Conservation (phyloP, 2,797 vertebrate species). For the Pyrocephalus nanus region DNA sequence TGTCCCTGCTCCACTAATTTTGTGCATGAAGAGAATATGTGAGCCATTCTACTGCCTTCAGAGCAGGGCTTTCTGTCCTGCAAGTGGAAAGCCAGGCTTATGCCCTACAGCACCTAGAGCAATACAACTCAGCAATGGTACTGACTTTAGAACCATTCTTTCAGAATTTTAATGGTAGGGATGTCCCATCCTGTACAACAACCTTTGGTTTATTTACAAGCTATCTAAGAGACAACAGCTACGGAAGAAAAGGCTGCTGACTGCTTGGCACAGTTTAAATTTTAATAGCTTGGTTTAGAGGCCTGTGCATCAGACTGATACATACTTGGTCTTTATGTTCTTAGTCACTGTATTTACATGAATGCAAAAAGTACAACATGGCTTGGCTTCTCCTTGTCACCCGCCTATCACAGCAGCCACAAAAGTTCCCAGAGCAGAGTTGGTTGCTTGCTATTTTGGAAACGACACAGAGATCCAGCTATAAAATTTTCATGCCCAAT, state of each 20-base stretch:
- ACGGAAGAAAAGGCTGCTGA: background rate
- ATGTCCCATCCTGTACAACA: background rate
- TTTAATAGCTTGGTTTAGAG: background rate
- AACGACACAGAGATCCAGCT: background rate
- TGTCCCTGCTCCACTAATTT: background rate
- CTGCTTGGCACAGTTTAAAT: background rate
- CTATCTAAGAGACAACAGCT: background rate
- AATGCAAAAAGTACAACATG: background rate
- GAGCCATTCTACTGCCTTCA: background rate
- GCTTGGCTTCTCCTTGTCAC: conserved; percentile 9
- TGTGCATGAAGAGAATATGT: background rate
- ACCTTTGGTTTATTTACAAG: background rate
- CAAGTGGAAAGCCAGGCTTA: background rate
- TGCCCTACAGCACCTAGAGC: background rate
- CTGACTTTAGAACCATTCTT: background rate
- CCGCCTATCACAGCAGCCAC: background rate
- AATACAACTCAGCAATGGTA: background rate
- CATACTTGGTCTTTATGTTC: background rate
- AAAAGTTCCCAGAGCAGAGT: conserved; percentile 31
- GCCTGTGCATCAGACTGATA: background rate
- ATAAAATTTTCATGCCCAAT: conserved; percentile 63
- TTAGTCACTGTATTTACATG: background rate
- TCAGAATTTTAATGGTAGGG: background rate
- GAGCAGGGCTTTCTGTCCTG: background rate
- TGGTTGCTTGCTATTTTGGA: conserved; percentile 59